Evolutionary conservation across 2,797 vertebrate species (phyloP).

Genomic region (Percopsis omiscomaycus): DNA sequence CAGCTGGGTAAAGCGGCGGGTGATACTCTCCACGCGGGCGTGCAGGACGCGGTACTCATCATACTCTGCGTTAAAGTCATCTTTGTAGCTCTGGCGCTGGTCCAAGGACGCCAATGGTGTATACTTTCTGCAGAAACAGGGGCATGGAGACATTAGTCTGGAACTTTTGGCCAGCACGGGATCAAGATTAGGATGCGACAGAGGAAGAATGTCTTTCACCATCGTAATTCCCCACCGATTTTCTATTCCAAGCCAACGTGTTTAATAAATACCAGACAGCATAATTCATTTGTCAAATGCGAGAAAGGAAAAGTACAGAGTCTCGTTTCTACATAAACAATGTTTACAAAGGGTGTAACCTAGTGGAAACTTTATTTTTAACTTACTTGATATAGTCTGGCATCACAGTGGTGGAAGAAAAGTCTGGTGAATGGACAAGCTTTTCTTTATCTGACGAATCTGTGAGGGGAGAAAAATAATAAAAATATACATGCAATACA

Average conservation of each 20-base stretch:
- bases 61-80: constrained; percentile 90
- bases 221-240: too few relatives aligned
- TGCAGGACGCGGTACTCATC: constrained; percentile 86
- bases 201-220: too few relatives aligned
- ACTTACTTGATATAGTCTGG: constrained; percentile 89
- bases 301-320: too few relatives aligned
- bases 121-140: constrained; percentile 81
- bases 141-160: background rate
- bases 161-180: background rate
- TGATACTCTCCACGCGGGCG: constrained; percentile 81
- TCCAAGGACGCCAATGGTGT: constrained; percentile 79
- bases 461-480: constrained; percentile 39
- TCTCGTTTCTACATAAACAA: too few relatives aligned
- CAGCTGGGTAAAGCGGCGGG: constrained; percentile 81
- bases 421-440: constrained; percentile 72
- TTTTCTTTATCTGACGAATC: constrained; percentile 77
- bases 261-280: too few relatives aligned
- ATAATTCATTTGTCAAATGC: too few relatives aligned
- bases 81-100: constrained; percentile 86
- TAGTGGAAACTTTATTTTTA: background rate
- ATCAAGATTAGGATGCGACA: too few relatives aligned
- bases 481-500: background rate
- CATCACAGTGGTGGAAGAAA: constrained; percentile 76
- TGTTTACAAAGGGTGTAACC: too few relatives aligned
- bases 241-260: too few relatives aligned